phyloP scores from a whole-genome alignment of 2,888 invertebrate genomes.

The Papilio protenor region DNA sequence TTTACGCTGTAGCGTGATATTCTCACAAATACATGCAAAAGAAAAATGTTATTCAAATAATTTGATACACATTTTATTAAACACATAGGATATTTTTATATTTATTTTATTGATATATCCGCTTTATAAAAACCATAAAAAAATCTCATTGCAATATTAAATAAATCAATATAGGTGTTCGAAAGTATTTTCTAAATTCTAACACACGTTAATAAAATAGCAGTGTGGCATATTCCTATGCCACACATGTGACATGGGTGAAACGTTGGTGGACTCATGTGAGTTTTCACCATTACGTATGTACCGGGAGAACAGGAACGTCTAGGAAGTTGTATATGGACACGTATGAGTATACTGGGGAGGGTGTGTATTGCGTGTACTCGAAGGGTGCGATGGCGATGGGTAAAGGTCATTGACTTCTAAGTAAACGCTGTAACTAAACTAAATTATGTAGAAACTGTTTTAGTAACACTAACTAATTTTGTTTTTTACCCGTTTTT shows the following conservation, averaged over 20 bases:
- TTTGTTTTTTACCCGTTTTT: background rate
- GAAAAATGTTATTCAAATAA: background rate
- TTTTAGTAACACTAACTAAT: background rate
- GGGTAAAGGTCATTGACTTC: slow-evolving; percentile 21
- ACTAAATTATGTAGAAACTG: background rate
- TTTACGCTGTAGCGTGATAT: background rate
- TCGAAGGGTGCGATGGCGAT: slow-evolving; percentile 33
- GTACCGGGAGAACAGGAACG: slow-evolving; percentile 71
- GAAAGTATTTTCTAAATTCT: background rate
- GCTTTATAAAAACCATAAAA: background rate
- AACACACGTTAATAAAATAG: background rate
- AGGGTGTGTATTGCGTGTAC: slow-evolving; percentile 48
- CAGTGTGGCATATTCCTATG: background rate
- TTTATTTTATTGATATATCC: background rate
- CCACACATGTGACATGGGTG: slow-evolving; percentile 52
- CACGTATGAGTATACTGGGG: slow-evolving; percentile 57
- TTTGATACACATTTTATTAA: background rate
- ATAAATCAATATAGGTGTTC: background rate
- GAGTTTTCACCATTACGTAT: slow-evolving; percentile 79
- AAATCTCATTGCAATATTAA: background rate
- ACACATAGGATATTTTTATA: background rate
- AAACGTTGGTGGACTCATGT: slow-evolving; percentile 72
- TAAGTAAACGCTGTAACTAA: background rate
- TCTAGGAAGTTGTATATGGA: slow-evolving; percentile 61
- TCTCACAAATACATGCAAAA: slow-evolving; percentile 16